phyloP scores from a whole-genome alignment of 2,888 invertebrate species.

The Cancer borealis region DNA sequence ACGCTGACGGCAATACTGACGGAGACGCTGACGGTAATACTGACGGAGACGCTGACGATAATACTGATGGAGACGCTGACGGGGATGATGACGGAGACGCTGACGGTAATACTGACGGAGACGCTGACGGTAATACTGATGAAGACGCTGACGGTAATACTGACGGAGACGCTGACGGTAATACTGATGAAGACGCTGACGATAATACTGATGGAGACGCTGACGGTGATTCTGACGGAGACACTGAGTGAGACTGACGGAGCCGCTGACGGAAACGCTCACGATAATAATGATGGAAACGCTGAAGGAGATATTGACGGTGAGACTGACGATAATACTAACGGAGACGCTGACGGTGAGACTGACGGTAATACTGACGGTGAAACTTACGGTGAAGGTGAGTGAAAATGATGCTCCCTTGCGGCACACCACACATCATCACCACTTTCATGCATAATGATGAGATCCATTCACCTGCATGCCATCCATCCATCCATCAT shows the following conservation, averaged over 20 bases:
- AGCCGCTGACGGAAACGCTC: neutral
- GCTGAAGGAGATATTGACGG: neutral
- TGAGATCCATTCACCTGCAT: neutral
- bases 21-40: neutral
- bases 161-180: neutral
- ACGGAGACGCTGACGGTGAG: neutral
- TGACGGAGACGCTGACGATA: neutral
- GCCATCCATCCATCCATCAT: neutral
- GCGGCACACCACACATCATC: neutral
- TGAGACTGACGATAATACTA: too few species aligned
- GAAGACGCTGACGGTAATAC: neutral
- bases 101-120: neutral
- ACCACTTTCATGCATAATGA: neutral
- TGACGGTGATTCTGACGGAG: neutral
- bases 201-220: too few species aligned
- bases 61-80: neutral
- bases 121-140: neutral
- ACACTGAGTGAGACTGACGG: neutral
- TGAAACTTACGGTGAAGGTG: neutral
- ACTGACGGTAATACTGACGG: neutral
- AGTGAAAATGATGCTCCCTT: neutral
- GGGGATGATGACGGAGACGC: neutral
- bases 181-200: neutral
- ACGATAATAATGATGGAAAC: neutral
- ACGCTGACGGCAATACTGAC: neutral